phyloP scores from a whole-genome alignment of 2,797 vertebrate genomes.

The Loriculus beryllinus region DNA sequence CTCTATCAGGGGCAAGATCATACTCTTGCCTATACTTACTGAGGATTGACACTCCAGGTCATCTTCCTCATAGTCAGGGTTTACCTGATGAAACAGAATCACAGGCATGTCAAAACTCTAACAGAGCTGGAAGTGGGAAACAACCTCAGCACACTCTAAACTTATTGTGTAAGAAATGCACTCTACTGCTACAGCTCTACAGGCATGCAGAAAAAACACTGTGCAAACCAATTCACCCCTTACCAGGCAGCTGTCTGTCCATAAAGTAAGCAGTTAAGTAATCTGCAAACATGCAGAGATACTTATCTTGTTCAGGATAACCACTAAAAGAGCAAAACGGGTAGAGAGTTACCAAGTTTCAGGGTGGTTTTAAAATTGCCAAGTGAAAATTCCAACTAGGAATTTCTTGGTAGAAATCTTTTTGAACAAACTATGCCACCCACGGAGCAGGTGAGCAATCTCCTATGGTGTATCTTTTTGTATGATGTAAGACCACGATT shows the following conservation, averaged over 20 bases:
- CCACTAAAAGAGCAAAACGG: neutral
- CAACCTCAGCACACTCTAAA: neutral
- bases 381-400: neutral
- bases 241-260: neutral
- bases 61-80: slow-evolving; percentile 85
- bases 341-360: neutral
- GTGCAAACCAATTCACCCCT: neutral
- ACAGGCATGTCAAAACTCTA: slow-evolving; percentile 73
- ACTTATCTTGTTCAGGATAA: fast-evolving
- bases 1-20: slow-evolving; percentile 45
- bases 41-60: slow-evolving; percentile 81
- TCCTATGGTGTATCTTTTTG: neutral
- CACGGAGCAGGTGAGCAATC: neutral
- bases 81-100: slow-evolving; percentile 83
- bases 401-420: neutral
- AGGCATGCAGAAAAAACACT: neutral
- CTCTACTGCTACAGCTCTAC: neutral
- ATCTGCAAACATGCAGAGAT: neutral
- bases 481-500: neutral
- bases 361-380: neutral
- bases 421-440: neutral
- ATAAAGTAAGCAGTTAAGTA: fast-evolving
- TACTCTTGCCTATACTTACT: slow-evolving; percentile 78
- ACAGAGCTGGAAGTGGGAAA: slow-evolving; percentile 5
- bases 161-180: fast-evolving